phyloP scores from a whole-genome alignment of 2,888 invertebrate species.

The Timema podura region DNA sequence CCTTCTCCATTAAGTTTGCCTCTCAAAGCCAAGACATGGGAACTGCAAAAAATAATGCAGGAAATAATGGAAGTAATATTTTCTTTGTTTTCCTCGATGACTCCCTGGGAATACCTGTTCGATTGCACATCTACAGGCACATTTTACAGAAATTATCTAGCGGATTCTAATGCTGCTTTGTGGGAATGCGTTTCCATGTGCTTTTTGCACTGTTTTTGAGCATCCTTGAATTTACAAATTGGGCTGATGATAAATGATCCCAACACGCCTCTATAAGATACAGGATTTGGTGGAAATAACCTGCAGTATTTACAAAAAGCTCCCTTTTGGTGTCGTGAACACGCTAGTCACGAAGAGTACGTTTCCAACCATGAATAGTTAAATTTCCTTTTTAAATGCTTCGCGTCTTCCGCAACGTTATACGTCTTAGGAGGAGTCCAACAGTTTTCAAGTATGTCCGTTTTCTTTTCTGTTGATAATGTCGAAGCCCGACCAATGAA shows the following conservation, averaged over 20 bases:
- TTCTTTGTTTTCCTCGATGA: conserved; percentile 31
- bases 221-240: conserved; percentile 35
- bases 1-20: conserved; percentile 31
- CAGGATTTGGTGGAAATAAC: conserved; percentile 33
- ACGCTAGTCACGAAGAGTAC: no score
- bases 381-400: background rate
- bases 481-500: conserved; percentile 18
- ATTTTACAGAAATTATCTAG: conserved; percentile 35
- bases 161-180: conserved; percentile 34
- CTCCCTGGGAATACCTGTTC: conserved; percentile 26
- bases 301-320: conserved; percentile 35
- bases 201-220: conserved; percentile 35
- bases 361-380: no score
- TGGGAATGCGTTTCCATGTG: conserved; percentile 35
- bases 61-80: conserved; percentile 33
- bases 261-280: conserved; percentile 33
- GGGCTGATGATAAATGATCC: conserved; percentile 36
- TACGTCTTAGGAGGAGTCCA: background rate
- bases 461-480: conserved; percentile 1
- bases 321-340: no score
- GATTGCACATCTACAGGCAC: conserved; percentile 31
- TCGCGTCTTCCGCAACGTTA: no score
- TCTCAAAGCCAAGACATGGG: conserved; percentile 19
- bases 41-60: conserved; percentile 16
- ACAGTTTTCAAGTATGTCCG: no score